Base-by-base conservation (phyloP, 92 coral and sea anemone species). In the Phenganax marumi region DNA sequence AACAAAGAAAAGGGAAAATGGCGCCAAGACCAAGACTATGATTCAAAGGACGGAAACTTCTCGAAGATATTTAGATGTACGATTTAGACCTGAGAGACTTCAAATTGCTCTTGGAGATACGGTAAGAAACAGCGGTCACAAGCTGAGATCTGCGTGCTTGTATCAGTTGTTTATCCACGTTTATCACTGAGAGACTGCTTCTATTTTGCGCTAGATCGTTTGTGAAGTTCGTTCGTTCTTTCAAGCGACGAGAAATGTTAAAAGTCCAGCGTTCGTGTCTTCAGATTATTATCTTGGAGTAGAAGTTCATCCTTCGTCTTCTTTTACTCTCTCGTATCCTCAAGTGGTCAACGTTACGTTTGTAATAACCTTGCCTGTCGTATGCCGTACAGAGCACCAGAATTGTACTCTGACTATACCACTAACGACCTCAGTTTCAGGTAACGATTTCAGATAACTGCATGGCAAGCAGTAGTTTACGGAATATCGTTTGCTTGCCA, bases 61-160 rank as follows among this genome's bases (percentile, higher is more conserved):
- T 9, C 70, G 83, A 6, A 61, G 17, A 3, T 78, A 78, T 78
- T 78, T 49, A 46, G 83, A 78, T 53, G 51, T 62, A 19, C 54
- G 53, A 17, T 43, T 78, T 11, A 17, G 61, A 48, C 83, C 83
- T 26, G 60, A 46, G n/a, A 78, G 83, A 62, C 13, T 16, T 62
- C 50, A 17, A 9, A 87, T 93, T 62, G 84, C 68, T 65, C 80
- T 93, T 14, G 97, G 97, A 17, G 94, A 93, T 58, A 93, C 97
- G 73, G 97, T 93, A 79, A 81, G 76, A 48, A 21, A 39, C 33
- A 17, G 0, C 65, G n/a, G n/a, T n/a, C n/a, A 33, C 43, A 33
- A 33, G 43, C 43, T 5, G 5, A 33, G 43, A 33, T 33, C 43
- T 33, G 43, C 39, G 2, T 65, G 18, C 72, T 0, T 16, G 12